Evolutionary conservation across 2,888 invertebrate genomes (phyloP).

Genomic region (Phengaris arion): DNA sequence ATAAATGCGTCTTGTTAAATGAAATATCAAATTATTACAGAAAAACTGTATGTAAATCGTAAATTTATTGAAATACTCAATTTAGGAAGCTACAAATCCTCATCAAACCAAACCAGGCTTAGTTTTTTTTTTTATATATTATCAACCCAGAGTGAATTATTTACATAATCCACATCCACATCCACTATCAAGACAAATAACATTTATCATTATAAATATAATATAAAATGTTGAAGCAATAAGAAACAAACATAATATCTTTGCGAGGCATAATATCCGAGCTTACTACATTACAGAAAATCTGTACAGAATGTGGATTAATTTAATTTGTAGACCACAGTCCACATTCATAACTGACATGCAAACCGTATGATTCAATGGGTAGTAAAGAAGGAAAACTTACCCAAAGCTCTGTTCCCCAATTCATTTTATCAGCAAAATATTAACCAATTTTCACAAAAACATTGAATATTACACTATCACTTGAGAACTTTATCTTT

Average conservation of each 20-base stretch:
- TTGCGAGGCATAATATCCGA: neutral
- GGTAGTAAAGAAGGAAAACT: conserved; percentile 50
- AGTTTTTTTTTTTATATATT: too few species aligned
- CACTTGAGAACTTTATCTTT: conserved; percentile 54
- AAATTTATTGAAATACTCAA: too few species aligned
- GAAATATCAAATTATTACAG: too few species aligned
- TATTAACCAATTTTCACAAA: conserved; percentile 71
- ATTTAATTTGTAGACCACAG: conserved; percentile 27
- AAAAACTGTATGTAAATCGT: too few species aligned
- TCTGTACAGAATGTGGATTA: conserved; percentile 24
- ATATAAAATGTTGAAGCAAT: neutral
- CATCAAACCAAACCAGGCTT: too few species aligned
- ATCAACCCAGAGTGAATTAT: too few species aligned
- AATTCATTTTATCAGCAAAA: conserved; percentile 79
- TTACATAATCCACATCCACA: too few species aligned
- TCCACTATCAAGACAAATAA: too few species aligned
- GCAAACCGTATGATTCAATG: conserved; percentile 36
- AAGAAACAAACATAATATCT: neutral
- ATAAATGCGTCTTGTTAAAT: too few species aligned
- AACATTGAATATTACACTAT: conserved; percentile 72
- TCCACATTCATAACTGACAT: conserved; percentile 31
- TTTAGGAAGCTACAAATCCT: too few species aligned
- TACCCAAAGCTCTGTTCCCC: conserved; percentile 85
- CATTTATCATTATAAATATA: too few species aligned
- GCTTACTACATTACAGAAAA: conserved; percentile 3